These are phyloP conservation scores for Antheraea pernyi DNA, from an alignment of 1,140 invertebrate species.

Conservation along the genomic window DNA sequence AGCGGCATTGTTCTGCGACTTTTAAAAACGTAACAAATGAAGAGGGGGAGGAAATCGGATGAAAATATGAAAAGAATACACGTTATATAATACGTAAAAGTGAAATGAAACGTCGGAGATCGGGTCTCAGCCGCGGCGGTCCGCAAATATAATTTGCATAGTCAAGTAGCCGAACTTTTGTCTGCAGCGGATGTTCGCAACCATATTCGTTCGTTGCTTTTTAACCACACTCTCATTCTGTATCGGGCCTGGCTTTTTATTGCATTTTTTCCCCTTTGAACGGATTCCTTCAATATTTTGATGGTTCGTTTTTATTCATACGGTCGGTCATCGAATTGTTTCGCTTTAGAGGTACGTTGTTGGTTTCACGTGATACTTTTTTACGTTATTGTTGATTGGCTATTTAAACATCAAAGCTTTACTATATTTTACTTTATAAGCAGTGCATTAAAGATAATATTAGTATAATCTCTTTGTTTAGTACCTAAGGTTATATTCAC, in stretches of 20 bases:
- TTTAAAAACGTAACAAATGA: conserved; percentile 76
- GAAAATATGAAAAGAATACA: conserved; percentile 79
- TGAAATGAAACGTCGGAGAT: conserved; percentile 73
- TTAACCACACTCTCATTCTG: conserved; percentile 76
- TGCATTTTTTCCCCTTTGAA: conserved; percentile 78
- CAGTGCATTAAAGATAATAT: too few species aligned
- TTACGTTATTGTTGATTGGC: background rate
- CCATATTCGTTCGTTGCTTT: conserved; percentile 77
- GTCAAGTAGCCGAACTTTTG: conserved; percentile 76
- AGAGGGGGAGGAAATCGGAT: conserved; percentile 78
- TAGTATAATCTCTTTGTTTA: too few species aligned
- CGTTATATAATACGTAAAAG: conserved; percentile 62
- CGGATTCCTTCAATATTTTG: conserved; percentile 78
- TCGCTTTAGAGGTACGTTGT: conserved; percentile 60
- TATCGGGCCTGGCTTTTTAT: conserved; percentile 70
- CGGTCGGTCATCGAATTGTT: conserved; percentile 71
- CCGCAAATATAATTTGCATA: conserved; percentile 79
- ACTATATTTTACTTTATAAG: background rate
- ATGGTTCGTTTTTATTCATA: conserved; percentile 74
- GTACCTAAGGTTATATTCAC: background rate
- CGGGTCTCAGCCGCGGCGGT: conserved; percentile 65
- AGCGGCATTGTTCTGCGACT: conserved; percentile 74
- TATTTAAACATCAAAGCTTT: background rate
- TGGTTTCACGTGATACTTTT: conserved; percentile 32
- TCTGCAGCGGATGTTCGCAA: conserved; percentile 74